Percentiles rank a stretch among this genome's conserved stretches.
phyloP scores from a whole-genome alignment of 2,888 invertebrate species.

The Rhamphomyia laevipes region DNA sequence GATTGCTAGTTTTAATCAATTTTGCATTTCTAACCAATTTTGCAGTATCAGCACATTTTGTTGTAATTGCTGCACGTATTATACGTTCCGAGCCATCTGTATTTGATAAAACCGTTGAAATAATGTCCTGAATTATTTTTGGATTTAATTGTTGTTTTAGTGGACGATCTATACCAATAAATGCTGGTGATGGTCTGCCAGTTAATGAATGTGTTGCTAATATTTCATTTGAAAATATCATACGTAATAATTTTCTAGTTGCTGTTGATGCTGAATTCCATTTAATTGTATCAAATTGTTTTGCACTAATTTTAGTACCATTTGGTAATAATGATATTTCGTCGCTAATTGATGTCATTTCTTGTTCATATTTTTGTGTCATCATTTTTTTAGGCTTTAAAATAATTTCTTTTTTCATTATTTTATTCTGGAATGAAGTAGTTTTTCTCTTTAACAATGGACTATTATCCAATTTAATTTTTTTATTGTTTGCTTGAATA shows the following conservation, averaged over 20 bases:
- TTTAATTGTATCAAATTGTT: slow-evolving; percentile 37
- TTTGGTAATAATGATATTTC: slow-evolving; percentile 31
- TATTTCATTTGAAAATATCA: slow-evolving; percentile 43
- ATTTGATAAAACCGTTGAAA: slow-evolving; percentile 39
- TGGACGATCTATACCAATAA: slow-evolving; percentile 27
- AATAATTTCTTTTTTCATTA: neutral
- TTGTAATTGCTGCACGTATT: slow-evolving; percentile 45
- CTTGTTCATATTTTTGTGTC: slow-evolving; percentile 1
- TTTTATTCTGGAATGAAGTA: neutral
- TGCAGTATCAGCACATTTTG: slow-evolving; percentile 49
- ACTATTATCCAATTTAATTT: no score
- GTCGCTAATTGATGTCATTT: slow-evolving; percentile 14
- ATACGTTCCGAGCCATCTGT: slow-evolving; percentile 42
- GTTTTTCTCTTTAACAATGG: no score
- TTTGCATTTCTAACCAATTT: slow-evolving; percentile 44
- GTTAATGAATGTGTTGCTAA: slow-evolving; percentile 48
- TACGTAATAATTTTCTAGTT: slow-evolving; percentile 42
- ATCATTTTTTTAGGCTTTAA: slow-evolving; percentile 1
- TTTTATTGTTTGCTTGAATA: no score
- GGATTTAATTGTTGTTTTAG: slow-evolving; percentile 37
- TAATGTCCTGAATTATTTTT: slow-evolving; percentile 42
- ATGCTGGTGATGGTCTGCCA: slow-evolving; percentile 46
- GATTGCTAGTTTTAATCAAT: no score
- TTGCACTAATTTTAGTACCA: slow-evolving; percentile 28
- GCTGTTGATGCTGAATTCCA: slow-evolving; percentile 41